These are phyloP conservation scores for Marmota flaviventris DNA, from an alignment of 2,113 vertebrate species.

Conservation along the genomic window DNA sequence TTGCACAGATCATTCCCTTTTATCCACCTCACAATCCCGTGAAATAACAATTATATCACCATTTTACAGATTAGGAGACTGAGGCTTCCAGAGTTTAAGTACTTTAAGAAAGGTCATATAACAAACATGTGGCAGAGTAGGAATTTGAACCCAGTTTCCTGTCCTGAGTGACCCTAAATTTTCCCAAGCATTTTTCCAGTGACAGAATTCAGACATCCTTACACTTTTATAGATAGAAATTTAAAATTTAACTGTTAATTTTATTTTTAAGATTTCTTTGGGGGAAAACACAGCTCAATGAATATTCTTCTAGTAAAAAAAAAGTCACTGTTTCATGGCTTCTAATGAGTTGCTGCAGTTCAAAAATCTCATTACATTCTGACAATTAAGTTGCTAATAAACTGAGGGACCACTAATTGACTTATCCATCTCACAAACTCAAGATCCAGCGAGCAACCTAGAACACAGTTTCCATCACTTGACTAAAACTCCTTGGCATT, in stretches of 20 bases:
- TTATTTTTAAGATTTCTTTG: conserved; percentile 67
- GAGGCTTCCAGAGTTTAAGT: not conserved
- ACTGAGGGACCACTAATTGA: conserved; percentile 85
- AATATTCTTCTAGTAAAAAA: conserved; percentile 77
- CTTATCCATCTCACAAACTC: conserved; percentile 80
- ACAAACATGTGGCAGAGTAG: not conserved
- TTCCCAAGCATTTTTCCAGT: not conserved
- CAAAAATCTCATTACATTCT: conserved; percentile 86
- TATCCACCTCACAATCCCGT: not conserved
- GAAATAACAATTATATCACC: not conserved
- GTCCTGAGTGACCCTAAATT: not conserved
- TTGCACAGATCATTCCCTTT: not conserved
- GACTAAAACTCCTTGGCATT: conserved; percentile 79
- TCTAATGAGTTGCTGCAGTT: conserved; percentile 85
- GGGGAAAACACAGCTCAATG: conserved; percentile 23
- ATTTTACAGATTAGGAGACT: conserved; percentile 7
- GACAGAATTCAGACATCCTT: conserved; percentile 9
- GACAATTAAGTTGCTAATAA: conserved; percentile 87
- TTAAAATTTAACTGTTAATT: conserved; percentile 59
- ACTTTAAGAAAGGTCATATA: not conserved
- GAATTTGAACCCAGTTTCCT: not conserved
- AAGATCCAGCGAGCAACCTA: conserved; percentile 77
- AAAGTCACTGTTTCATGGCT: conserved; percentile 78
- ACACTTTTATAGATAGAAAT: not conserved
- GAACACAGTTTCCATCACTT: conserved; percentile 74